Conservation (phyloP, 2,888 invertebrate species). For the Nasonovia ribisnigri region DNA sequence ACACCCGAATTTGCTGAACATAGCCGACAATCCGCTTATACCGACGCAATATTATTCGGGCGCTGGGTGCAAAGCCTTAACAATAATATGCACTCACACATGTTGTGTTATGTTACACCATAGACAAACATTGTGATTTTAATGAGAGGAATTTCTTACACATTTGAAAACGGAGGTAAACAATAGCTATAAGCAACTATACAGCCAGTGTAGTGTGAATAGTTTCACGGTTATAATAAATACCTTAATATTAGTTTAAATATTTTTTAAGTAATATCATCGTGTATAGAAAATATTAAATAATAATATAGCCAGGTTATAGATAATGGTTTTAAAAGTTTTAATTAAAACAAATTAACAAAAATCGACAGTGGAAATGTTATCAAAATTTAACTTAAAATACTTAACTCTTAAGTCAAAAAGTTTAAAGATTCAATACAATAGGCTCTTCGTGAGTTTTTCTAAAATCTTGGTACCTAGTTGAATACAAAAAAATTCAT, state of each 20-base stretch:
- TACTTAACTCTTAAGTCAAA: not conserved
- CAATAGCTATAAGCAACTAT: not conserved
- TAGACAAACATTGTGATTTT: not conserved
- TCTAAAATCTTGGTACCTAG: not conserved
- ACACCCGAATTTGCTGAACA: not conserved
- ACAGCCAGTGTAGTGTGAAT: not conserved
- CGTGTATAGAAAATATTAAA: not conserved
- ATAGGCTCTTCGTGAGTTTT: not conserved
- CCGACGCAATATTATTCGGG: not conserved
- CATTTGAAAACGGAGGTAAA: not conserved
- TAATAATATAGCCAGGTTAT: too few relatives aligned
- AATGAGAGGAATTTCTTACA: not conserved
- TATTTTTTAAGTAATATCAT: not conserved
- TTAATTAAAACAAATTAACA: not conserved
- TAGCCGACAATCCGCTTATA: not conserved
- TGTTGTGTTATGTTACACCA: not conserved
- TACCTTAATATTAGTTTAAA: not conserved
- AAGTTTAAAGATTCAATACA: not conserved
- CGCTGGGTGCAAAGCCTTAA: not conserved
- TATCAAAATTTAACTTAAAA: not conserved
- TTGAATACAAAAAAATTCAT: not conserved
- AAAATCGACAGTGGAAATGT: not conserved
- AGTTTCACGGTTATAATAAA: not conserved
- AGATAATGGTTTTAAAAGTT: not conserved
- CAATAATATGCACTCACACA: not conserved